Conservation (phyloP, 2,797 vertebrate species). For the Lateolabrax maculatus region DNA sequence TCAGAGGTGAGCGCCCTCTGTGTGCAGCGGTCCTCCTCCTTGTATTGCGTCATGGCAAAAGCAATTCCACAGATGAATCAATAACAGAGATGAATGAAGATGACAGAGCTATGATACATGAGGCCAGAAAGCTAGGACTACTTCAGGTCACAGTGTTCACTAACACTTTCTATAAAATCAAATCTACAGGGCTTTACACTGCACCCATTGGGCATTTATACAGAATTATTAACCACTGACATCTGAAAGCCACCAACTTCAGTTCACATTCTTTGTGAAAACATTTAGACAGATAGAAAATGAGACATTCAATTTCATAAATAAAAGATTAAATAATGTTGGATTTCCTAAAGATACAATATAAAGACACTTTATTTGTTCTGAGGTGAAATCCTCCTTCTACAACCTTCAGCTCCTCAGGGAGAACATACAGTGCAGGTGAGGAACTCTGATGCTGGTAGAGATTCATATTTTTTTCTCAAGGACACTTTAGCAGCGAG, state of each 20-base stretch:
- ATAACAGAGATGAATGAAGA: constrained; percentile 73
- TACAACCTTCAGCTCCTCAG: constrained; percentile 3
- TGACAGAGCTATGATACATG: constrained; percentile 61
- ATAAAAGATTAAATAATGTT: background rate
- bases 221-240: constrained; percentile 1
- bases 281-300: background rate
- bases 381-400: constrained; percentile 14
- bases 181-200: constrained; percentile 5
- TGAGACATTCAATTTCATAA: background rate
- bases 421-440: background rate
- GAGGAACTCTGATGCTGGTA: background rate
- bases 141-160: constrained; percentile 40
- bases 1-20: constrained; percentile 61
- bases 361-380: background rate
- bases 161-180: constrained; percentile 40
- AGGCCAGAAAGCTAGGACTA: constrained; percentile 23
- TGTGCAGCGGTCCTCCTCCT: constrained; percentile 46
- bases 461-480: background rate
- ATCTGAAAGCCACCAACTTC: background rate
- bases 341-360: background rate
- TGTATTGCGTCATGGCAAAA: constrained; percentile 66
- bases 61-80: constrained; percentile 76
- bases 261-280: background rate
- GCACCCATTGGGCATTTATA: background rate
- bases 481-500: constrained; percentile 32